Percentiles rank a stretch among this genome's conserved stretches.
Conservation (phyloP, 2,888 invertebrate genomes). For the Isoperla grammatica region DNA sequence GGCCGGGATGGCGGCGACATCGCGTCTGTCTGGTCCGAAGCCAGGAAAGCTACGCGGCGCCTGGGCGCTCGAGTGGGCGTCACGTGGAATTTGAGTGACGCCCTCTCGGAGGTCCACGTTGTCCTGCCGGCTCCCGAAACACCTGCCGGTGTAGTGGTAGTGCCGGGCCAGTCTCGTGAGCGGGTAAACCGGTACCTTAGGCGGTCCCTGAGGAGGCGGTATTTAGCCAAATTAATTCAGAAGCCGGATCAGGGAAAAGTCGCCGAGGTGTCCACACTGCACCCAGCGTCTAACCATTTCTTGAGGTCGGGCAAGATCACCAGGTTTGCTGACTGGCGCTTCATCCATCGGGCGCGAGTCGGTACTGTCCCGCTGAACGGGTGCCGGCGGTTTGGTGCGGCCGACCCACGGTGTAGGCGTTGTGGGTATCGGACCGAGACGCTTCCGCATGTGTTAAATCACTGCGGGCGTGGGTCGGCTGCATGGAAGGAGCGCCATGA, state of each 20-base stretch:
- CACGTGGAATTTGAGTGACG: background rate
- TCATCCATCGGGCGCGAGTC: too few relatives aligned
- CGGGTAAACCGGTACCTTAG: background rate
- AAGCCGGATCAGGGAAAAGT: background rate
- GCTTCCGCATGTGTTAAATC: too few relatives aligned
- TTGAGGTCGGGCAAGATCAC: too few relatives aligned
- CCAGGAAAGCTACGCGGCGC: background rate
- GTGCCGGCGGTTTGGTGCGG: too few relatives aligned
- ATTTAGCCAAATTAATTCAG: background rate
- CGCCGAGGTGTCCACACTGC: background rate
- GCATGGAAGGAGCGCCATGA: slow-evolving; percentile 1
- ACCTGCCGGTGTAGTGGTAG: background rate
- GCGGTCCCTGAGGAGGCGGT: background rate
- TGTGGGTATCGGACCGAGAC: too few relatives aligned
- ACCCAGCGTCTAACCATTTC: too few relatives aligned
- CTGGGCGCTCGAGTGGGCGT: background rate
- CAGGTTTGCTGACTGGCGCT: too few relatives aligned
- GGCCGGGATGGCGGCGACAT: slow-evolving; percentile 27
- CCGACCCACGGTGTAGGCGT: background rate
- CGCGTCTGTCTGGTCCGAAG: slow-evolving; percentile 4
- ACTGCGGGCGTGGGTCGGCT: too few relatives aligned
- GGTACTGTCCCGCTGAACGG: too few relatives aligned
- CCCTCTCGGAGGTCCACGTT: background rate
- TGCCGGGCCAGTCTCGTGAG: background rate
- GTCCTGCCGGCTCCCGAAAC: background rate